A percentile compares a stretch with the other conserved stretches of the same genome.
Conservation (phyloP, 2,797 vertebrate genomes). For the Vireo griseus region DNA sequence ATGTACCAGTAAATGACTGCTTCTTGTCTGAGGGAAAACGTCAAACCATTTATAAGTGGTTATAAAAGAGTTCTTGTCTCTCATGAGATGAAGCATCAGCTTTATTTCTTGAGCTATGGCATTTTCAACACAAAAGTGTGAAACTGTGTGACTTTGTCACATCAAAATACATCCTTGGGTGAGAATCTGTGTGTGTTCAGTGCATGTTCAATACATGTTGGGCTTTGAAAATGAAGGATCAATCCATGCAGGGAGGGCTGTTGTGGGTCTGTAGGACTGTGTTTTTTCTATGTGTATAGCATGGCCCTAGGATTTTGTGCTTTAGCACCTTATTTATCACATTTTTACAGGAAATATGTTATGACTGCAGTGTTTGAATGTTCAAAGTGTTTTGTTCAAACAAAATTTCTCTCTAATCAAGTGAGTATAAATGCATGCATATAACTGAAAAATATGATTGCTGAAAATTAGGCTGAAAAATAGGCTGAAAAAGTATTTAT, state of each 20-base stretch:
- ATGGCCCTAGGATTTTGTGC: neutral
- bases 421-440: neutral
- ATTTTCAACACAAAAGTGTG: neutral
- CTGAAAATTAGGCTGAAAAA: neutral
- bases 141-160: neutral
- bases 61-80: slow-evolving; percentile 41
- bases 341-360: neutral
- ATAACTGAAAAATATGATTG: neutral
- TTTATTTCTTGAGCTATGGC: neutral
- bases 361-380: neutral
- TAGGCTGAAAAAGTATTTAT: neutral
- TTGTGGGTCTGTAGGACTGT: neutral
- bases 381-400: neutral
- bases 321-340: neutral
- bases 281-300: neutral
- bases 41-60: slow-evolving; percentile 1
- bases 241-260: neutral
- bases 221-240: neutral
- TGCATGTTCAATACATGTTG: accelerated
- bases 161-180: neutral
- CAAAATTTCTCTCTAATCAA: neutral
- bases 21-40: neutral
- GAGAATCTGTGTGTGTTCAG: neutral
- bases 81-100: neutral
- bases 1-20: slow-evolving; percentile 8